Evolutionary conservation across 2,888 invertebrate genomes (phyloP), one percentile per base, ranked within the genome.

Genomic region (Xylota sylvarum): DNA sequence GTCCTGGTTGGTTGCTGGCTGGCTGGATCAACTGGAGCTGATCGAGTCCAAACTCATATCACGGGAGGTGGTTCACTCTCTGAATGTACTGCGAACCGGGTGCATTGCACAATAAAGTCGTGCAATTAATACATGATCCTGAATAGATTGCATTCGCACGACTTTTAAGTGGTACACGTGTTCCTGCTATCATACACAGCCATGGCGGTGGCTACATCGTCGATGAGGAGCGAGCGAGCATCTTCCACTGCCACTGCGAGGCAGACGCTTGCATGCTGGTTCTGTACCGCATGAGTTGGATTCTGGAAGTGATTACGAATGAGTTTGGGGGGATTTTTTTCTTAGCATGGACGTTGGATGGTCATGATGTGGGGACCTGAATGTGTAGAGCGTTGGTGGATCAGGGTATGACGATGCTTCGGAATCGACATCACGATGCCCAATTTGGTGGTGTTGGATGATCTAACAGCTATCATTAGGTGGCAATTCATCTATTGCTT

Each of bases 91-190:
- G 48, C 35, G 76, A 76, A 64, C 76, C 81, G 80, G 81, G 80
- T 85, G 85, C 85, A 80, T 85, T 81, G 74, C 81, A 85, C 90
- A 89, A 89, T 89, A 89, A 90, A 89, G 89, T 90, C 90, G 90
- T 90, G 90, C 90, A 90, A 90, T 90, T 90, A 90, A 90, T 90
- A 90, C 90, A 90, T 90, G 90, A 90, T 90, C 89, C 88, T 88
- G 89, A 89, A 89, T 88, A 89, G 90, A 90, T 90, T 89, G 89
- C 89, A 89, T 88, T 89, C 89, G 90, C 90, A 90, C 90, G 90
- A 90, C 89, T 90, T 89, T 89, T 84, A 89, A 89, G 89, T 89
- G 89, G 89, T 89, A 90, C 90, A 90, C 89, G 90, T 90, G 90
- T 90, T 89, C 76, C 81, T 76, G 65, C 70, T 80, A 85, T 85